Conservation (phyloP, 2,113 vertebrate species). For the Pandion haliaetus region DNA sequence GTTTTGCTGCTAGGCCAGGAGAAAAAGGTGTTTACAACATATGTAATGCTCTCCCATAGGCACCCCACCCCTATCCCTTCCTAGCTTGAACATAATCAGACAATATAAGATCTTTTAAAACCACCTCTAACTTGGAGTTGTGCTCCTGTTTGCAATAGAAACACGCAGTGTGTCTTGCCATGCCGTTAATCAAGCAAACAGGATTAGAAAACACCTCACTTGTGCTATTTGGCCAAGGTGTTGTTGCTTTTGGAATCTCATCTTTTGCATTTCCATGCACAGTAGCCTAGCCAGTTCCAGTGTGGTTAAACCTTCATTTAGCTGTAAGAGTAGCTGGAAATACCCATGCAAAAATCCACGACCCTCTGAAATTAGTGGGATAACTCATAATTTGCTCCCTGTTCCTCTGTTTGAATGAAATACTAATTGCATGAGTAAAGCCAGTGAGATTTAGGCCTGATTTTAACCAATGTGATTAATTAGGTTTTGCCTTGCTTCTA, state of each 20-base stretch:
- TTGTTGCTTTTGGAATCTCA: neutral
- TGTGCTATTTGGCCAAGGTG: neutral
- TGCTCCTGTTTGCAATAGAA: neutral
- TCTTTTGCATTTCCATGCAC: neutral
- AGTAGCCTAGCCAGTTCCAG: neutral
- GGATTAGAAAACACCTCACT: neutral
- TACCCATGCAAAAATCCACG: neutral
- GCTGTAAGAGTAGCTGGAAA: neutral
- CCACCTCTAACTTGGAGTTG: neutral
- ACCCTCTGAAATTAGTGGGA: neutral
- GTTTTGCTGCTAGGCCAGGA: neutral
- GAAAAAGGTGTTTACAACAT: neutral
- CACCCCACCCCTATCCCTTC: neutral
- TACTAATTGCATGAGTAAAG: neutral
- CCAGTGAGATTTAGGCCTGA: neutral
- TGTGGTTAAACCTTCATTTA: neutral
- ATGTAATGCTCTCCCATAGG: neutral
- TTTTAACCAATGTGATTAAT: neutral
- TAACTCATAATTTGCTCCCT: neutral
- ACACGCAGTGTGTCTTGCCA: neutral
- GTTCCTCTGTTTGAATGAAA: neutral
- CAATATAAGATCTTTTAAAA: neutral
- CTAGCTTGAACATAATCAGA: neutral
- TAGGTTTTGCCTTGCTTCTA: neutral
- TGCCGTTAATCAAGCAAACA: neutral